Evolutionary conservation across 2,888 invertebrate species (phyloP), one percentile per base, ranked within the genome.

Genomic region (Apamea sordens): DNA sequence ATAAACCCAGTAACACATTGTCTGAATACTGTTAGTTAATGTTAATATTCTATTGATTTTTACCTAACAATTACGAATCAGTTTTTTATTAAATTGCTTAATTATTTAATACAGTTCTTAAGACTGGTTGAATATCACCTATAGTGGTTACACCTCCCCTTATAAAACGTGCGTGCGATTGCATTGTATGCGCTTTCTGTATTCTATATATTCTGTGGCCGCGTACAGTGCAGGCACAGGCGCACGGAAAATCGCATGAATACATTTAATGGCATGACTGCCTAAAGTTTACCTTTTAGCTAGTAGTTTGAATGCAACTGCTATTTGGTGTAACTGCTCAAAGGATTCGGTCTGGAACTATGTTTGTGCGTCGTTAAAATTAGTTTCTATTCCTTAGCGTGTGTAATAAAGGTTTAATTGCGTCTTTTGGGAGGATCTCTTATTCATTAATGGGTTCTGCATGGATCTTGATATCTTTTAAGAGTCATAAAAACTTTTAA

Each of bases 221-320:
- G 6, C 7, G 11, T 28, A n/a, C 28, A 32, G 47, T 64, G 71
- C 72, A 70, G 53, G 73, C 80, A 80, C 56, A 72, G 18, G 41
- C 2, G 36, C 82, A 74, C 36, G 28, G 65, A 63, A 80, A 84
- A 80, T 85, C 67, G 84, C 80, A 84, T 77, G 84, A 85, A 84
- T 70, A 74, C 76, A 32, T 69, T 74, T 76, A 85, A 80, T 84
- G 76, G 69, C n/a, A 73, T 56, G 75, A 76, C 70, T 86, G 63
- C 56, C 63, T 63, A 77, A 85, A 85, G 80, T 84, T 87, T 72
- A 78, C 71, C 71, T 64, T 76, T 74, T 67, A 47, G 63, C 63
- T 68, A 28, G 10, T 28, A 74, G 61, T 83, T 71, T 70, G 65
- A 78, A 67, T 65, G 63, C 56, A 75, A 65, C 61, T 83, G 65